Base-by-base conservation (phyloP, 2,113 vertebrate genomes). In the Lethenteron camtschaticum region DNA sequence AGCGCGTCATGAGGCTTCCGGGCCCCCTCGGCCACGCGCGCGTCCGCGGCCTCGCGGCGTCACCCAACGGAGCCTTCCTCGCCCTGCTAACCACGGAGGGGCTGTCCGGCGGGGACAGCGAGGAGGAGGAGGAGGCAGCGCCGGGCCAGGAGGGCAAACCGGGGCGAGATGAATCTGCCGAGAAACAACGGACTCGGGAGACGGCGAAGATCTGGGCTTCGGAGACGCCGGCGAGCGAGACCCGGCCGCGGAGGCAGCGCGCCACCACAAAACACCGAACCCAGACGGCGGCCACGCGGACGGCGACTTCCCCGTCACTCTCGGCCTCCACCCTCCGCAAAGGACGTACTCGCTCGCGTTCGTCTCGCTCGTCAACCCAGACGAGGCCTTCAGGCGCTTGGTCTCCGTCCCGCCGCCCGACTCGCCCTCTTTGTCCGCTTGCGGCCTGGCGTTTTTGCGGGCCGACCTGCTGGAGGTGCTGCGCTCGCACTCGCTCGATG, bases 341-440 rank as follows among this genome's bases (percentile, higher is more conserved):
- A 87, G 82, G 59, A 87, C 75, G 71, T 89, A 88, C 76, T 83
- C 87, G 71, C 85, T 96, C 2, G 82, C 95, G 78, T 90, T 95
- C 60, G 78, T 95, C 5, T 82, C 86, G 3, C 81, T 99, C 12
- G 95, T 88, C 76, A 85, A 85, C 1, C 82, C 88, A 1, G 85
- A 90, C 70, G 82, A 81, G 41, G 89, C 41, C 41, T 41, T 41
- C 41, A 41, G 41, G 41, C 41, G 41, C 41, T 41, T 41, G 41
- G 41, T 41, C 41, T 41, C 41, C 41, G 41, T 41, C 41, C 41
- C 41, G 41, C 41, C 89, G 0, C 86, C 83, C 0, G 77, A 81
- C 0, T 81, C 88, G 74, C 82, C 96, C 55, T 77, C 96, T 68
- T 84, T 84, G 12, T 87, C 86, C 7, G 79, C 86, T 0, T 73